phyloP scores from a whole-genome alignment of 2,888 invertebrate genomes.

The Beris morrisii region DNA sequence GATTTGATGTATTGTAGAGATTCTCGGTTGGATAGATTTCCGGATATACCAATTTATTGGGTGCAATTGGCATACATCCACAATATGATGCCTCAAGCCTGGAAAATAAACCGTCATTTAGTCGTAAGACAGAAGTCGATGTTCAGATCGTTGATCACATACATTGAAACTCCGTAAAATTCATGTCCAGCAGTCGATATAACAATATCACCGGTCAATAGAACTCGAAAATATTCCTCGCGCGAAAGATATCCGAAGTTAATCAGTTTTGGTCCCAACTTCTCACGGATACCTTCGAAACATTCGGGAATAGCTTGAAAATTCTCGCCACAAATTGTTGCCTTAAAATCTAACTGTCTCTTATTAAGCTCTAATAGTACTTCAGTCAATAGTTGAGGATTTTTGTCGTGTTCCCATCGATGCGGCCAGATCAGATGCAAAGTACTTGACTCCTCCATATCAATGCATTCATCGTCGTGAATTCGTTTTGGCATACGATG shows the following conservation, averaged over 20 bases:
- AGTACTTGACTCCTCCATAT: conserved; percentile 22
- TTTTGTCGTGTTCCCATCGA: conserved; percentile 78
- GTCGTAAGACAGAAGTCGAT: conserved; percentile 8
- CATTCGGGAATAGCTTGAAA: conserved; percentile 64
- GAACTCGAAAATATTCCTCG: conserved; percentile 61
- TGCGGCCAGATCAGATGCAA: conserved; percentile 74
- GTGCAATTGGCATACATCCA: conserved; percentile 72
- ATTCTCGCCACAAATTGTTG: conserved; percentile 65
- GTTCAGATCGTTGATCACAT: conserved; percentile 48
- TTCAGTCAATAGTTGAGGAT: conserved; percentile 66
- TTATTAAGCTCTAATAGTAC: conserved; percentile 59
- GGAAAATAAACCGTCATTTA: conserved; percentile 15
- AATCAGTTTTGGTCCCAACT: conserved; percentile 57
- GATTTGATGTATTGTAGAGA: conserved; percentile 62
- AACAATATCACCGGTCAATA: conserved; percentile 64
- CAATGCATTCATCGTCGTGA: conserved; percentile 26
- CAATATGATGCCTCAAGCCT: conserved; percentile 70
- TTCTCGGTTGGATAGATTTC: conserved; percentile 68
- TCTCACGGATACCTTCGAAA: conserved; percentile 60
- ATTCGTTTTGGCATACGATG: conserved; percentile 52
- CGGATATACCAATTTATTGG: conserved; percentile 70
- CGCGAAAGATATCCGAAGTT: conserved; percentile 65
- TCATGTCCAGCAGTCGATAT: conserved; percentile 75
- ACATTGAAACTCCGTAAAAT: conserved; percentile 77
- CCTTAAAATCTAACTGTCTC: conserved; percentile 60